Percentiles rank a stretch among this genome's conserved stretches.
Evolutionary conservation across 2,888 invertebrate genomes (phyloP).

Genomic region (Electrophaes corylata): DNA sequence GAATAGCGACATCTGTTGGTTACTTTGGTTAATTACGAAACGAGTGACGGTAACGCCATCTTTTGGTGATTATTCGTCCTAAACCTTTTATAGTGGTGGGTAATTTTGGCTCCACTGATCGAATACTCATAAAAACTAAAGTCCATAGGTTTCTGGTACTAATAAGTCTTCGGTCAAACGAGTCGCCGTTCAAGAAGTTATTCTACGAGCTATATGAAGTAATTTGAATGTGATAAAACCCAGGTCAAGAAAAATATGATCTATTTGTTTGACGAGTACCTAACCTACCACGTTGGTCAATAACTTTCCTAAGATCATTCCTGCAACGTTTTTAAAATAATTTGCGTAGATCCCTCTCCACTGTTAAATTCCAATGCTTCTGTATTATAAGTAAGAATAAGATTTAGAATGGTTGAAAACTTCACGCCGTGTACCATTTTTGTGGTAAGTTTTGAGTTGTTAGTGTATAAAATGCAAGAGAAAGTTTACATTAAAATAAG

Average conservation of each 20-base stretch:
- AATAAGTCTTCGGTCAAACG: too few relatives aligned
- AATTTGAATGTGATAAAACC: neutral
- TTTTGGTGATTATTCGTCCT: too few relatives aligned
- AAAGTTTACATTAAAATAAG: slow-evolving; percentile 46
- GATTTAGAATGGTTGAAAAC: slow-evolving; percentile 49
- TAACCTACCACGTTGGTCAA: neutral
- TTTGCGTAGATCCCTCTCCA: slow-evolving; percentile 51
- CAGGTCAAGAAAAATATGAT: neutral
- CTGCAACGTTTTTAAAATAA: slow-evolving; percentile 40
- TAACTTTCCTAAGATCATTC: slow-evolving; percentile 22
- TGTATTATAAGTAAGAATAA: slow-evolving; percentile 44
- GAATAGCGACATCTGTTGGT: too few relatives aligned
- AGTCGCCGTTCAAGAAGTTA: too few relatives aligned
- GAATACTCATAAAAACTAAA: too few relatives aligned
- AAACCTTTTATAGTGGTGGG: too few relatives aligned
- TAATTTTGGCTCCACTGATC: too few relatives aligned
- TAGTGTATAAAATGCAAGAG: slow-evolving; percentile 34
- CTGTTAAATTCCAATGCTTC: slow-evolving; percentile 55
- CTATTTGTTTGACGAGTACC: too few relatives aligned
- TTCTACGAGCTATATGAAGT: too few relatives aligned
- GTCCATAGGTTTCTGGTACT: too few relatives aligned
- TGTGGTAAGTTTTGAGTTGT: slow-evolving; percentile 54
- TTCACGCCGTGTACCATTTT: slow-evolving; percentile 50
- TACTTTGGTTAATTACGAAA: too few relatives aligned
- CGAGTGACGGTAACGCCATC: too few relatives aligned